Evolutionary conservation across 1,140 invertebrate genomes (phyloP).

Genomic region (Eufriesea mexicana): DNA sequence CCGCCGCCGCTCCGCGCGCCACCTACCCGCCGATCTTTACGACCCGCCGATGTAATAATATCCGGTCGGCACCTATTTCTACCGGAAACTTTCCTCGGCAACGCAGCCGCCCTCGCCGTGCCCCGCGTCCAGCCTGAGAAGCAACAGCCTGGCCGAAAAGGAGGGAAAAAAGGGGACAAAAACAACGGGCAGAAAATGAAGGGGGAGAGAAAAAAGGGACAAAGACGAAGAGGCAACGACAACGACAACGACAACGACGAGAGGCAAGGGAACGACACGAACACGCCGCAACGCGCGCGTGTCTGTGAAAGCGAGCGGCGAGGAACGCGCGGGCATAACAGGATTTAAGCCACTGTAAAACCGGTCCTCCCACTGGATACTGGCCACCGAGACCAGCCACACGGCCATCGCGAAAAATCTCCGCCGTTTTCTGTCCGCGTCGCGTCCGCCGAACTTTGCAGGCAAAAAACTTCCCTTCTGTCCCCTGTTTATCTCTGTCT

Average conservation of each 20-base stretch:
- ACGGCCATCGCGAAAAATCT: conserved; percentile 68
- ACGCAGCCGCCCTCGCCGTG: no score
- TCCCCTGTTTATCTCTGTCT: conserved; percentile 1
- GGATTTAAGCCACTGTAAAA: conserved; percentile 72
- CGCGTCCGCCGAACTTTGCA: conserved; percentile 35
- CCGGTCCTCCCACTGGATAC: conserved; percentile 67
- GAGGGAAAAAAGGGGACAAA: background rate
- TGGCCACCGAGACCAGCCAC: conserved; percentile 37
- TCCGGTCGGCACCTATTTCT: conserved; percentile 45
- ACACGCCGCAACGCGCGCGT: conserved; percentile 39
- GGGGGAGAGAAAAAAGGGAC: background rate
- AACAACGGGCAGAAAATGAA: background rate
- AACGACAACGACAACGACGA: conserved; percentile 23
- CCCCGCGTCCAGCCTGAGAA: no score
- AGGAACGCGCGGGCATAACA: conserved; percentile 61
- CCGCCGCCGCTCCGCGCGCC: background rate
- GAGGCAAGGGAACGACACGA: background rate
- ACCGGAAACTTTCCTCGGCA: conserved; percentile 31
- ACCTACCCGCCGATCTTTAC: conserved; percentile 38
- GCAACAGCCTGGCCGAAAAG: background rate
- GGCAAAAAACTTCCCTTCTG: conserved; percentile 30
- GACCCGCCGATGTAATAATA: conserved; percentile 43
- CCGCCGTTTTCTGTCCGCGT: conserved; percentile 47
- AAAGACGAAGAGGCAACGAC: background rate
- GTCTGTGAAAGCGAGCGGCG: conserved; percentile 65